Evolutionary conservation across 2,797 vertebrate genomes (phyloP).

Genomic region (Diceros bicornis): DNA sequence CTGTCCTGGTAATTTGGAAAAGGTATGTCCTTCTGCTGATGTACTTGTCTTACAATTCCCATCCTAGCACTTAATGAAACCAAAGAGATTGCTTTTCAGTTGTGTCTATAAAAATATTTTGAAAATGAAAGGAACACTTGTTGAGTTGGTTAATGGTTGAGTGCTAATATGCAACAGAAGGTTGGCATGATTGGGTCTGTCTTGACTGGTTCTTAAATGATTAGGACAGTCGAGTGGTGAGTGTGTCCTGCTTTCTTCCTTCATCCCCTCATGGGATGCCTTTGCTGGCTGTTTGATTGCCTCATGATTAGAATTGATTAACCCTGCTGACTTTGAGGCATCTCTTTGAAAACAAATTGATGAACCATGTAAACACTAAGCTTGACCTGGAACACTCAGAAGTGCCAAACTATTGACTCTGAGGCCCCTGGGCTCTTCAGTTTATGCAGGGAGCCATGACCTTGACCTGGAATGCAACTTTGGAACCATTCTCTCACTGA

Average conservation of each 20-base stretch:
- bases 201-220: background rate
- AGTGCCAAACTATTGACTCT: background rate
- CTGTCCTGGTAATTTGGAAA: background rate
- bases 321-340: conserved; percentile 19
- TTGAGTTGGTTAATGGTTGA: background rate
- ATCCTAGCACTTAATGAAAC: background rate
- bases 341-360: conserved; percentile 50
- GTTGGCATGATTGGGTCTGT: background rate
- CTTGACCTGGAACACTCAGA: background rate
- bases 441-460: background rate
- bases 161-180: background rate
- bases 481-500: background rate
- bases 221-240: background rate
- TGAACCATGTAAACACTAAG: background rate
- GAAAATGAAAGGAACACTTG: background rate
- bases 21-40: background rate
- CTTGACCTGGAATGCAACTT: background rate
- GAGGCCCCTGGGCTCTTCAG: background rate
- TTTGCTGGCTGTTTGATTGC: conserved; percentile 12
- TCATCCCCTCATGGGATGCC: background rate
- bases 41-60: background rate
- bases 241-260: background rate
- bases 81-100: conserved; percentile 32
- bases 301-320: conserved; percentile 13
- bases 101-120: conserved; percentile 37